Conservation (phyloP, 2,888 invertebrate genomes). For the Diabrotica balteata region DNA sequence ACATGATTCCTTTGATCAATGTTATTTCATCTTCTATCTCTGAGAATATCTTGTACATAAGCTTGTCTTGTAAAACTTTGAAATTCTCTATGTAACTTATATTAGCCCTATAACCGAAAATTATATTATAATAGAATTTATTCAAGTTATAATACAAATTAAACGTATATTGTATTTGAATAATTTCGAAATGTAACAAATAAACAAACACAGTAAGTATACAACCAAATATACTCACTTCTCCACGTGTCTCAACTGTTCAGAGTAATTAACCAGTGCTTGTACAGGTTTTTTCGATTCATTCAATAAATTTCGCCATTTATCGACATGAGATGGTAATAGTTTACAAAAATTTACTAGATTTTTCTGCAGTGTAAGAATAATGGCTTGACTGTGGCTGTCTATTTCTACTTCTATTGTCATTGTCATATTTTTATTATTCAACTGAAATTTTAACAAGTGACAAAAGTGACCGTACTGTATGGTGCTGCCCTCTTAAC, state of each 20-base stretch:
- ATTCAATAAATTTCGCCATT: slow-evolving; percentile 62
- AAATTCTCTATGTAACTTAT: slow-evolving; percentile 61
- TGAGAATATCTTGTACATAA: slow-evolving; percentile 59
- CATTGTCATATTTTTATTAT: too few species aligned
- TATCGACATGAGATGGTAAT: slow-evolving; percentile 63
- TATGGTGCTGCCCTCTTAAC: too few species aligned
- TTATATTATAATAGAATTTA: too few species aligned
- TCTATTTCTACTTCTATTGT: too few species aligned
- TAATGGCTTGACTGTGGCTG: too few species aligned
- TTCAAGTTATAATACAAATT: too few species aligned
- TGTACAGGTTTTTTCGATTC: slow-evolving; percentile 63
- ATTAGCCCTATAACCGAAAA: slow-evolving; percentile 58
- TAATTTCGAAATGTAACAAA: neutral
- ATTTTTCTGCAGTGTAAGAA: slow-evolving; percentile 58
- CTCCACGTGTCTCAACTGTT: slow-evolving; percentile 63
- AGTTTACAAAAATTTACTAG: slow-evolving; percentile 64
- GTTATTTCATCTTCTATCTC: slow-evolving; percentile 62
- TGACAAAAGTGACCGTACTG: too few species aligned
- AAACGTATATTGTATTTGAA: too few species aligned
- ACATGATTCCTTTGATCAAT: slow-evolving; percentile 52
- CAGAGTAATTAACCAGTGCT: slow-evolving; percentile 64
- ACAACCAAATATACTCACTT: slow-evolving; percentile 56
- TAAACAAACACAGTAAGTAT: slow-evolving; percentile 5
- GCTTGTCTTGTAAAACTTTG: slow-evolving; percentile 58
- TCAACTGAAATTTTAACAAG: too few species aligned